Base-by-base conservation (phyloP, 2,113 vertebrate genomes). In the Atractosteus spatula region DNA sequence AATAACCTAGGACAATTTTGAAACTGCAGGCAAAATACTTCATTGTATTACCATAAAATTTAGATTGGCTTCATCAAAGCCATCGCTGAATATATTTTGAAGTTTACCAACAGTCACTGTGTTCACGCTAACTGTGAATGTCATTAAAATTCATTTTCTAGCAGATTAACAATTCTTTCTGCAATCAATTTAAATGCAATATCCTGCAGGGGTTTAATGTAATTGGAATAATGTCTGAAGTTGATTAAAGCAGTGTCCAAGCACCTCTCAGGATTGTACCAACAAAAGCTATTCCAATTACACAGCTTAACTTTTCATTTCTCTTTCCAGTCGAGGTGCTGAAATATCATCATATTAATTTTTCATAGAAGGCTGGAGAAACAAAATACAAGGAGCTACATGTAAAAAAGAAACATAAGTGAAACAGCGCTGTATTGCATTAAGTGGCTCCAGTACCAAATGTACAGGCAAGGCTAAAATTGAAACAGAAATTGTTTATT, bases 201-300 rank as follows among this genome's bases (percentile, higher is more conserved):
- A 59, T 59, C n/a, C 56, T 59, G 56, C 56, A 4, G 56, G 56
- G 56, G 56, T 59, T 59, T 59, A 7, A 59, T 0, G 56, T 59
- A 12, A 59, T 59, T 59, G 56, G 56, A 59, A 59, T 59, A 59
- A 59, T 59, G 56, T 59, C 56, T 59, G 56, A 59, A 59, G 56
- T 59, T 59, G 56, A 59, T 59, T 59, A 59, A 59, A 59, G 7
- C 13, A 59, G 56, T 59, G 56, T 59, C 11, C 56, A 59, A 14
- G 56, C n/a, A 59, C 56, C n/a, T 59, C 56, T 59, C 13, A 59
- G 56, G 56, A 59, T 13, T 59, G 56, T 12, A 59, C 56, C 8
- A 59, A 59, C 56, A 59, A 13, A 13, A 59, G 56, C 56, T 59
- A 55, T 59, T 12, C 7, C 11, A 59, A 13, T 59, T 59, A 59